Evolutionary conservation across 2,113 vertebrate species (phyloP).

Genomic region (Hystrix cristata): DNA sequence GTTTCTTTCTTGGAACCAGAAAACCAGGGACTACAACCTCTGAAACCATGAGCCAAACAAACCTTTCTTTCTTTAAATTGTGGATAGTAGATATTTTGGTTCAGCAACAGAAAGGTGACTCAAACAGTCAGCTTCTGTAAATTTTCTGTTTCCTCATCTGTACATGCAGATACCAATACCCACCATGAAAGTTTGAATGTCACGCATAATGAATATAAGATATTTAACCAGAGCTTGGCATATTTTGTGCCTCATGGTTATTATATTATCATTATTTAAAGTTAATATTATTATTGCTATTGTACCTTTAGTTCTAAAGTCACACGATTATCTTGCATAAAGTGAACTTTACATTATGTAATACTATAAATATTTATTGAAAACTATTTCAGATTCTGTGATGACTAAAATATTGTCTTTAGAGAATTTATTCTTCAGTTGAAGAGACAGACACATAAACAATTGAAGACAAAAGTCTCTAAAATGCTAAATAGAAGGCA

Average conservation of each 20-base stretch:
- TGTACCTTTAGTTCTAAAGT: not conserved
- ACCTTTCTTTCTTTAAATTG: not conserved
- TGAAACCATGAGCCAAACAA: not conserved
- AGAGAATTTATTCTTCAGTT: conserved; percentile 51
- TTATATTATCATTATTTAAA: not conserved
- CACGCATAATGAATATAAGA: not conserved
- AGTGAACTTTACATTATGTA: not conserved
- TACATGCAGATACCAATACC: not conserved
- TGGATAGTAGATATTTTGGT: not conserved
- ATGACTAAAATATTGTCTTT: conserved; percentile 48
- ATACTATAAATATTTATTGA: conserved; percentile 55
- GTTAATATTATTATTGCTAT: not conserved
- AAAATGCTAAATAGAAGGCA: conserved; percentile 30
- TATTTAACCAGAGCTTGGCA: not conserved
- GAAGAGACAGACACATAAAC: conserved; percentile 23
- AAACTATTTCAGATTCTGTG: conserved; percentile 9
- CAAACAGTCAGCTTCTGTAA: not conserved
- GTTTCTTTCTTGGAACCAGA: not conserved
- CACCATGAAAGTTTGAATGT: not conserved
- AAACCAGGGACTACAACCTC: not conserved
- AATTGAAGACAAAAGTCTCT: conserved; percentile 5
- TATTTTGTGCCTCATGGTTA: not conserved
- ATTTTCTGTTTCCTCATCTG: not conserved
- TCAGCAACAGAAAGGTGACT: not conserved
- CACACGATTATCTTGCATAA: not conserved